Evolutionary conservation across 1,140 invertebrate species (phyloP), one percentile per base, ranked within the genome.

Genomic region (Atopsyche davidsoni): DNA sequence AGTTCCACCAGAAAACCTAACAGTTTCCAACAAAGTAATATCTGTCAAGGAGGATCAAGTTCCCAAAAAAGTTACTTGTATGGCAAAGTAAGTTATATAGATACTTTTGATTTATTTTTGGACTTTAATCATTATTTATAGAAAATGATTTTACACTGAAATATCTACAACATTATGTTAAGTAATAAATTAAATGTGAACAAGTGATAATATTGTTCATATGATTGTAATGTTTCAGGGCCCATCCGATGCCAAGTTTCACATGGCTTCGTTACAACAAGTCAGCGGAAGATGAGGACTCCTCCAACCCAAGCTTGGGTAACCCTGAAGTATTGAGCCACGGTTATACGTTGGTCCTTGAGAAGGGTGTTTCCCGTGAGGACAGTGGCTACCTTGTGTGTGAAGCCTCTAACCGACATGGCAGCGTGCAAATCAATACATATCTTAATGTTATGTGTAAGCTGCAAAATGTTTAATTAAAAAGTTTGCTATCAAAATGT

Each of bases 1-100:
- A 94, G 91, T 87, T 79, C 86, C 90, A 44, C 91, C 91, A 4
- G 86, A 91, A 62, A 83, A 89, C 59, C 80, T 91, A 58, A 83
- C 79, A 1, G 83, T 92, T 3, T 84, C 83, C 1, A 79, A 82
- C 9, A 73, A 71, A 28, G 68, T 79, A 17, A 78, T 92, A 14
- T 79, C 83, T 50, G 89, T 94, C 7, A 76, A 77, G 13, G 89
- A 91, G 64, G 81, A 83, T 47, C 79, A 84, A 45, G 79, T 83
- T 49, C 86, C 87, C 3, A 81, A 79, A 34, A 80, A 80, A 58
- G 80, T 93, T 10, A 76, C 80, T 41, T 94, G 91, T 62, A 73
- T 75, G 55, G 88, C 89, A 1, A 82, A 79, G 76, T 77, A 65
- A 68, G 64, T 55, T 45, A 35, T 31, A 9, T 36, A 14, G 6